Evolutionary conservation across 2,113 vertebrate genomes (phyloP).

Genomic region (Syngnathus scovelli): DNA sequence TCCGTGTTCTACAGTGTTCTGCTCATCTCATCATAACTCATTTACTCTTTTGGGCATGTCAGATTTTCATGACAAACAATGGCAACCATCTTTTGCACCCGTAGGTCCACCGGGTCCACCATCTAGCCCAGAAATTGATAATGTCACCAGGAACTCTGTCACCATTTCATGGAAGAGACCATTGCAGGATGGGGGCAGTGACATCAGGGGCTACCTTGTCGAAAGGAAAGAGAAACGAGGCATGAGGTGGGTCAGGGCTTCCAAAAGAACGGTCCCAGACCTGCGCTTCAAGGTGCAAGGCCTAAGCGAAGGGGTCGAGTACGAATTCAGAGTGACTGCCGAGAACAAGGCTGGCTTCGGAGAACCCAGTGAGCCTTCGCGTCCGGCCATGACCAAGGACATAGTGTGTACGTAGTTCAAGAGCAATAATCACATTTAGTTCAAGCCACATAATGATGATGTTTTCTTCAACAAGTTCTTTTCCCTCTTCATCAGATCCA

Average conservation of each 20-base stretch:
- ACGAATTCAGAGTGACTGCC: slow-evolving; percentile 95
- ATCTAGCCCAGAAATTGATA: slow-evolving; percentile 87
- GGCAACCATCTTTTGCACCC: slow-evolving; percentile 1
- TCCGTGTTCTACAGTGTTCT: not conserved
- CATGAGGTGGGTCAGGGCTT: slow-evolving; percentile 93
- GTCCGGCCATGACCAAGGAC: slow-evolving; percentile 84
- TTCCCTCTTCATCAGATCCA: slow-evolving; percentile 74
- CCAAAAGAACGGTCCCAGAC: slow-evolving; percentile 87
- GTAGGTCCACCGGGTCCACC: slow-evolving; percentile 85
- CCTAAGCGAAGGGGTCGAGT: slow-evolving; percentile 88
- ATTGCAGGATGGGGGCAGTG: slow-evolving; percentile 87
- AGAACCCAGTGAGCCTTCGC: slow-evolving; percentile 86
- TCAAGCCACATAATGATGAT: not conserved
- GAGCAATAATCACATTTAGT: not conserved
- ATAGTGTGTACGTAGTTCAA: slow-evolving; percentile 81
- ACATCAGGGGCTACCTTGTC: slow-evolving; percentile 90
- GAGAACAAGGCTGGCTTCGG: slow-evolving; percentile 97
- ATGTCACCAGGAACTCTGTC: slow-evolving; percentile 83
- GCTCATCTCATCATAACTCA: not conserved
- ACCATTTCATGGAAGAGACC: slow-evolving; percentile 96
- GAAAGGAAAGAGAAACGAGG: slow-evolving; percentile 93
- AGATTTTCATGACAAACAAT: not conserved
- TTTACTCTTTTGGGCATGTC: not conserved
- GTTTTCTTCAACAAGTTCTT: not conserved
- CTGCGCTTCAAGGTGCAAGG: slow-evolving; percentile 92